Base-by-base conservation (phyloP, 2,888 invertebrate species). In the Ochlodes sylvanus region DNA sequence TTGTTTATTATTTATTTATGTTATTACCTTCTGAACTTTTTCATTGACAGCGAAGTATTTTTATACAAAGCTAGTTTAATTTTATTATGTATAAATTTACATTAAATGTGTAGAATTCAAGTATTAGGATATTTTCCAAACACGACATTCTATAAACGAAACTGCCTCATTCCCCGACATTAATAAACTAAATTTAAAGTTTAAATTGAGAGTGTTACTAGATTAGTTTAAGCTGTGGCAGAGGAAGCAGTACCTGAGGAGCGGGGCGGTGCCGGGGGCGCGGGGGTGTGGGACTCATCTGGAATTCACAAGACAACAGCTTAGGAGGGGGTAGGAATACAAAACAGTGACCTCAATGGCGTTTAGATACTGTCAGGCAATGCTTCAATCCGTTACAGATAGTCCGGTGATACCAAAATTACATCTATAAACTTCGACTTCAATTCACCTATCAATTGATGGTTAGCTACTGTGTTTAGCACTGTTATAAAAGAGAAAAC, bases 201-300 rank as follows among this genome's bases (percentile, higher is more conserved):
- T 61, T 3, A 67, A 55, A 67, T 60, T 55, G 61, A 67, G 67
- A 67, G 55, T 55, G 61, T 67, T 50, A 27, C 67, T 42, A 61
- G 61, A 61, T 67, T 61, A 55, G 67, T 61, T 55, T 44, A 67
- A 66, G 66, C 55, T 55, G 67, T 67, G 42, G 67, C 67, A 67
- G 77, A 75, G 82, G 81, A 82, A 66, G 83, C 84, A 80, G 85
- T 94, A 93, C 94, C 94, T 94, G 94, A 90, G 92, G 93, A 91
- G 72, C 92, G 93, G 88, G 90, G 89, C 92, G 92, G 88, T 84
- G 91, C 90, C 90, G 86, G 86, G 83, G 92, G 90, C 88, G 87
- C 93, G 85, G 90, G 93, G 82, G 86, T 90, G 87, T 80, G 89
- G 90, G 93, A 93, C 88, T 92, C 93, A 93, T 94, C 94, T 94